Evolutionary conservation across 2,888 invertebrate genomes (phyloP), one percentile per base, ranked within the genome.

Genomic region (Idaea dimidiata): DNA sequence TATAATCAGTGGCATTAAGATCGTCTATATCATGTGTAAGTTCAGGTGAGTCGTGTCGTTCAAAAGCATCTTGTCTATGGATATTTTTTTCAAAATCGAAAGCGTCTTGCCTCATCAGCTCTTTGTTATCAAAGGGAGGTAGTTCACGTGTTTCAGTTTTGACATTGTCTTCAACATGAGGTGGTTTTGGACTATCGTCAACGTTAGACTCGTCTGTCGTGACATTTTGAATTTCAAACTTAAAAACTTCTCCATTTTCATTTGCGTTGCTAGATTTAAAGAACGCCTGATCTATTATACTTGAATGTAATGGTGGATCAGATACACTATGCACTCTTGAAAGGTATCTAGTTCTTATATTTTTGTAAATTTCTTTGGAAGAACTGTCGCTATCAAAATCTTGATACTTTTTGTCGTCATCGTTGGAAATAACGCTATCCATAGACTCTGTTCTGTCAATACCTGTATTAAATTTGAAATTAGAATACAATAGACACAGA

Each of bases 381-480:
- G 88, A 84, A 65, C 77, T 79, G 72, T 91, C 90, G 65, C 82
- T 86, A 67, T 87, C 90, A 55, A 79, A 68, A 67, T 86, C 84
- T 65, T 78, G 82, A 0, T 81, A 66, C 61, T 67, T 72, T 73
- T 78, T 84, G 63, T 84, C 86, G 65, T 87, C 83, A 65, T 87
- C 86, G 59, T 83, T 86, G 80, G 74, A 76, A 71, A 78, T 71
- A 77, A 69, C 69, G 80, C 84, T 89, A 80, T 89, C 90, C 84
- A 83, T 77, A 75, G 89, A 89, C 75, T 84, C 86, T 69, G 89
- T 84, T 72, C 81, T 85, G 80, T 88, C 83, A 84, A 87, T 78
- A 92, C 91, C 92, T 92, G 91, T 86, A 82, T 81, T 84, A 89
- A 83, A 88, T 80, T 71, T 71, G 67, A 76, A 69, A 89, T 90